Conservation (phyloP, 1,140 invertebrate species). For the Helicoverpa zea region DNA sequence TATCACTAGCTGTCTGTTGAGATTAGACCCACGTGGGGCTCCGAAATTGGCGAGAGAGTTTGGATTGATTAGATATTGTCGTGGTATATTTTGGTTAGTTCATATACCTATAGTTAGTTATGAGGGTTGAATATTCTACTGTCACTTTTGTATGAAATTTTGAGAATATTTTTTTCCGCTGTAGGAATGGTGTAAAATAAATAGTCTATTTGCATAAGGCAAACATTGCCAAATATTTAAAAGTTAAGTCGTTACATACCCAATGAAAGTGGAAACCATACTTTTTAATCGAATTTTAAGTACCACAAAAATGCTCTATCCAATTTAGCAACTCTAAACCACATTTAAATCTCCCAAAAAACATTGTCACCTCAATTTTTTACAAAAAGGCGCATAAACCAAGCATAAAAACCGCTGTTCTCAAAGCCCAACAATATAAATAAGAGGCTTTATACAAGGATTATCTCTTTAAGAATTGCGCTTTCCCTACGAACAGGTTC, state of each 20-base stretch:
- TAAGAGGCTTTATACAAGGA: constrained; percentile 67
- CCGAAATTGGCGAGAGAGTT: constrained; percentile 47
- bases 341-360: too few relatives aligned
- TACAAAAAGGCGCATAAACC: too few relatives aligned
- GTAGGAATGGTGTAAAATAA: too few relatives aligned
- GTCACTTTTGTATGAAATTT: not conserved
- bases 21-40: constrained; percentile 62
- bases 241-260: too few relatives aligned
- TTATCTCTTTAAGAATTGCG: constrained; percentile 80
- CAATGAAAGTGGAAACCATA: not conserved
- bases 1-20: constrained; percentile 57
- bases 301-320: too few relatives aligned
- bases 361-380: not conserved
- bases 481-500: constrained; percentile 63
- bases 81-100: too few relatives aligned
- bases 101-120: too few relatives aligned
- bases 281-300: too few relatives aligned
- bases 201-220: too few relatives aligned
- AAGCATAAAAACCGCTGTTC: constrained; percentile 24
- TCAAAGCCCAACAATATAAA: constrained; percentile 66
- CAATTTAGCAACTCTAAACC: too few relatives aligned
- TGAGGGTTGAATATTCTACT: not conserved
- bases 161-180: too few relatives aligned
- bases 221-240: too few relatives aligned
- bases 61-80: not conserved